Conservation (phyloP, 2,113 vertebrate genomes). For the Labrus mixtus region DNA sequence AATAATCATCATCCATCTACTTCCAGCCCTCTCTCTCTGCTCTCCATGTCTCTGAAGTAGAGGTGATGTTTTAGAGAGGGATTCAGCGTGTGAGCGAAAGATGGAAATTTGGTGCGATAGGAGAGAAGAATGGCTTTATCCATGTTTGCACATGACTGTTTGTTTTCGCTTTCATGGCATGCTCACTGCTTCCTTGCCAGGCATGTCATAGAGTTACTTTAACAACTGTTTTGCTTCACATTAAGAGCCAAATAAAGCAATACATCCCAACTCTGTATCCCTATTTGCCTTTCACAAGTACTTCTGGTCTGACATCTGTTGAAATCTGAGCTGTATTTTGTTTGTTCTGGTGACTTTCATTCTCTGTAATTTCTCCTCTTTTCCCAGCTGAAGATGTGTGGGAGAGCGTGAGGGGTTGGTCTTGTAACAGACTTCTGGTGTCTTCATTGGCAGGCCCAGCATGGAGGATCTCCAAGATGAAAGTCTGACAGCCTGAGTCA, state of each 20-base stretch:
- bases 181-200: conserved; percentile 3
- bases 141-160: conserved; percentile 6
- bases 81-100: conserved; percentile 26
- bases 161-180: not conserved
- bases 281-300: conserved; percentile 21
- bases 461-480: conserved; percentile 66
- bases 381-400: conserved; percentile 56
- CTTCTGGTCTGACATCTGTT: conserved; percentile 37
- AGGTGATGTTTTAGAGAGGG: conserved; percentile 63
- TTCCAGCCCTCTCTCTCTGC: conserved; percentile 43
- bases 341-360: conserved; percentile 49
- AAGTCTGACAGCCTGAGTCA: conserved; percentile 65
- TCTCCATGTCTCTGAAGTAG: conserved; percentile 70
- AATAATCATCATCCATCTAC: conserved; percentile 81
- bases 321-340: not conserved
- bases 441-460: conserved; percentile 69
- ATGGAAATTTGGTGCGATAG: conserved; percentile 51
- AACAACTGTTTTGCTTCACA: conserved; percentile 3
- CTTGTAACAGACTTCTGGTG: conserved; percentile 54
- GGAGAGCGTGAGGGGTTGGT: conserved; percentile 44
- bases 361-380: conserved; percentile 35
- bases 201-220: conserved; percentile 18
- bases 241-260: conserved; percentile 13
- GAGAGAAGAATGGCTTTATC: conserved; percentile 22
- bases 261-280: not conserved